Evolutionary conservation across 2,888 invertebrate species (phyloP).

Genomic region (Mamestra brassicae): DNA sequence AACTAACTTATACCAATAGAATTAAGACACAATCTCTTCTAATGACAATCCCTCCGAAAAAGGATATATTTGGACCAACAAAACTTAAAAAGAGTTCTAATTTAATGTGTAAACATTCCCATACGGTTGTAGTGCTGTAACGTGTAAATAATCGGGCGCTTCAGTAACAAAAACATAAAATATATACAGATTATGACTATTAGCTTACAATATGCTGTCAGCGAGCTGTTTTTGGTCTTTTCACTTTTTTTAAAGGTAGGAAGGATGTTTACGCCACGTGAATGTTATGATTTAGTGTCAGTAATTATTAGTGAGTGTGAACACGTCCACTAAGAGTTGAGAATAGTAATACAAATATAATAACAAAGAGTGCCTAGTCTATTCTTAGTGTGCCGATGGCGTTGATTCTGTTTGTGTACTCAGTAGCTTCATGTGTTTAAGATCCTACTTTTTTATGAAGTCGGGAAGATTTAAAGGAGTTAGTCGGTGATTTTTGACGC

Average conservation of each 20-base stretch:
- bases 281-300: conserved; percentile 89
- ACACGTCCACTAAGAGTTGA: conserved; percentile 86
- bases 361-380: conserved; percentile 85
- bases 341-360: conserved; percentile 88
- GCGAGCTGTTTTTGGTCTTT: conserved; percentile 84
- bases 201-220: conserved; percentile 88
- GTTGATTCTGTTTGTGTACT: conserved; percentile 79
- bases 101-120: conserved; percentile 88
- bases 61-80: conserved; percentile 56
- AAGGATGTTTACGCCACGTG: conserved; percentile 89
- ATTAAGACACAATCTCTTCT: conserved; percentile 55
- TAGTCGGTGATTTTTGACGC: conserved; percentile 42
- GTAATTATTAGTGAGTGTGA: conserved; percentile 90
- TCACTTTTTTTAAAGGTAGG: conserved; percentile 79
- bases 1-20: conserved; percentile 41
- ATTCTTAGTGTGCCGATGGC: conserved; percentile 79
- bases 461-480: conserved; percentile 52
- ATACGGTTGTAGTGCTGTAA: conserved; percentile 79
- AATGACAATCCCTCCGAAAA: conserved; percentile 37
- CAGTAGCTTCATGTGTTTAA: conserved; percentile 77
- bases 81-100: conserved; percentile 78
- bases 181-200: conserved; percentile 87
- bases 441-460: conserved; percentile 69
- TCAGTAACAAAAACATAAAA: conserved; percentile 79
- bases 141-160: conserved; percentile 83